Evolutionary conservation across 1,140 invertebrate species (phyloP).

Genomic region (Hyphantria cunea): DNA sequence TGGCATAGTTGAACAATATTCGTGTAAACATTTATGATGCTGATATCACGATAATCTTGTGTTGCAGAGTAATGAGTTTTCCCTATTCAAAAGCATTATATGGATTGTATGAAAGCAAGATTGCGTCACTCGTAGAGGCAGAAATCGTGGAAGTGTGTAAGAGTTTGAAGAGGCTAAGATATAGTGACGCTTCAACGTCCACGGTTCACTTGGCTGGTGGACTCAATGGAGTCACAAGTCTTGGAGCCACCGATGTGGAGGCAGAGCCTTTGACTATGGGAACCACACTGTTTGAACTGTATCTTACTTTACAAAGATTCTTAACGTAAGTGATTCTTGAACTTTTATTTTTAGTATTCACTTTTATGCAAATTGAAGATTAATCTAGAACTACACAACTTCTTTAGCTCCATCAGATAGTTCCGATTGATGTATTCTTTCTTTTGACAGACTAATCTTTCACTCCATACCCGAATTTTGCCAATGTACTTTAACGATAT

Average conservation of each 20-base stretch:
- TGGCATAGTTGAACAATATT: not conserved
- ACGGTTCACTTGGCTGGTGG: conserved; percentile 72
- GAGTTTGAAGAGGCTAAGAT: conserved; percentile 85
- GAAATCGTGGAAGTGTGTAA: conserved; percentile 88
- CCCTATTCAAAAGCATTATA: conserved; percentile 88
- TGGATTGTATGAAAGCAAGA: conserved; percentile 89
- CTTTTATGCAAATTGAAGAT: too few relatives aligned
- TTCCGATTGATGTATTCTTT: too few relatives aligned
- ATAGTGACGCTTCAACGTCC: conserved; percentile 64
- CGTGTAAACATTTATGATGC: too few relatives aligned
- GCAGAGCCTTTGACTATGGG: conserved; percentile 88
- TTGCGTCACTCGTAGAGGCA: conserved; percentile 87
- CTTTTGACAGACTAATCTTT: too few relatives aligned
- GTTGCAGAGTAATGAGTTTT: conserved; percentile 85
- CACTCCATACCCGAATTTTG: too few relatives aligned
- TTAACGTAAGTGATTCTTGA: conserved; percentile 78
- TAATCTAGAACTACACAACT: too few relatives aligned
- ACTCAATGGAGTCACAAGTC: conserved; percentile 77
- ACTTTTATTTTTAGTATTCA: too few relatives aligned
- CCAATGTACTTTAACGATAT: too few relatives aligned
- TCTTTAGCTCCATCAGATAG: too few relatives aligned
- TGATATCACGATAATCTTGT: not conserved
- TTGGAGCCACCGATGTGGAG: conserved; percentile 75
- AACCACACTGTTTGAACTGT: conserved; percentile 94
- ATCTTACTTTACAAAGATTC: conserved; percentile 94